A percentile compares a stretch with the other conserved stretches of the same genome.
phyloP scores from a whole-genome alignment of 2,797 vertebrate species.

The Gymnothorax reevesii region DNA sequence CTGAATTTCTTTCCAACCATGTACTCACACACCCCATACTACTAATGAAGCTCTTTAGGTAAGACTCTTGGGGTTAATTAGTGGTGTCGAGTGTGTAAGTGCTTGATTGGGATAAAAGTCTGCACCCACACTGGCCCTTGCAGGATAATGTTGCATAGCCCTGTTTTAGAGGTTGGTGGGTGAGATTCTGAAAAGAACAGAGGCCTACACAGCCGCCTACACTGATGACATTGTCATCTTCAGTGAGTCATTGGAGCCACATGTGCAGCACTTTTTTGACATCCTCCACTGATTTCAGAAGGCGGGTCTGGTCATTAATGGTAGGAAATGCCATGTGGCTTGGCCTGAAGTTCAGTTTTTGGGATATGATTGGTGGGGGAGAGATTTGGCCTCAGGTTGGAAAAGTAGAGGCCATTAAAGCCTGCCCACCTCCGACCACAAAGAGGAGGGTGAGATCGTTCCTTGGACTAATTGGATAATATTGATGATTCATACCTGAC shows the following conservation, averaged over 20 bases:
- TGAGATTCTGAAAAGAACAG: neutral
- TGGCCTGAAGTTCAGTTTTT: neutral
- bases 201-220: neutral
- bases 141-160: no score
- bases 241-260: neutral
- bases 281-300: neutral
- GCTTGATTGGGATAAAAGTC: no score
- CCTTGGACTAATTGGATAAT: neutral
- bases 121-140: no score
- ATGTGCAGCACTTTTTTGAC: neutral
- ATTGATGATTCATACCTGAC: neutral
- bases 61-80: no score
- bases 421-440: neutral
- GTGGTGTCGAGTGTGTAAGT: no score
- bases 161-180: neutral
- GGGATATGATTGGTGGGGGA: neutral
- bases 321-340: neutral
- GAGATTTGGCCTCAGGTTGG: neutral
- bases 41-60: no score
- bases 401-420: neutral
- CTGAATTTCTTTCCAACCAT: no score
- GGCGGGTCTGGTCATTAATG: neutral
- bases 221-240: slow-evolving; percentile 1
- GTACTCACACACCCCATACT: no score
- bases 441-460: neutral